Evolutionary conservation across 1,140 invertebrate species (phyloP), one percentile per base, ranked within the genome.

Genomic region (Drosophila paulistorum): DNA sequence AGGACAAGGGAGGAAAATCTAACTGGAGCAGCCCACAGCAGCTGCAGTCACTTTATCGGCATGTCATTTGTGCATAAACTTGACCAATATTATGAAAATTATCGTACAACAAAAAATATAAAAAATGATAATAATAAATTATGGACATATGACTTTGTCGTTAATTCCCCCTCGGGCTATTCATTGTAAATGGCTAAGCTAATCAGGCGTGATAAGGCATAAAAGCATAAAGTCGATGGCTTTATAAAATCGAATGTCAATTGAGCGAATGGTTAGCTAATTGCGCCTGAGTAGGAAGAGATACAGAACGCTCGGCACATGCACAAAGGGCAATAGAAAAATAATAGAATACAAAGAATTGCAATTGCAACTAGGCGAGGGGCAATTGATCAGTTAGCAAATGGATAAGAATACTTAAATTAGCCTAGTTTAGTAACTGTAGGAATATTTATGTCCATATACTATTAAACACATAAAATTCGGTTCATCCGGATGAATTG

Each of bases 31-130:
- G 59, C 17, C 13, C 45, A 45, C 54, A 9, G 65, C 55, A 41
- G 51, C 37, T 74, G 63, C 59, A 39, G 60, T 42, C 54, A 9
- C 59, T 79, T 83, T 82, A 82, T 82, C 80, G 59, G 23, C 67
- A 66, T 64, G 58, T 3, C 60, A 54, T 63, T 59, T 68, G 62
- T 63, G 63, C 33, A 45, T 71, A 72, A 84, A 83, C 81, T 83
- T 83, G 81, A 84, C 81, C 80, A 79, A 82, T 75, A 83, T 82
- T 65, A 41, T 63, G 14, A n/a, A 13, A 45, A 48, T 63, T 72
- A 71, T 65, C 68, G 17, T 67, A 37, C 68, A 59, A 57, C 20
- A 23, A 51, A 26, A 79, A 42, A 55, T 42, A 17, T 5, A 39
- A 77, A 54, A 20, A 42, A n/a, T 2, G 11, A 26, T 7, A 26